Evolutionary conservation across 2,797 vertebrate genomes (phyloP).

Genomic region (Gymnodraco acuticeps): DNA sequence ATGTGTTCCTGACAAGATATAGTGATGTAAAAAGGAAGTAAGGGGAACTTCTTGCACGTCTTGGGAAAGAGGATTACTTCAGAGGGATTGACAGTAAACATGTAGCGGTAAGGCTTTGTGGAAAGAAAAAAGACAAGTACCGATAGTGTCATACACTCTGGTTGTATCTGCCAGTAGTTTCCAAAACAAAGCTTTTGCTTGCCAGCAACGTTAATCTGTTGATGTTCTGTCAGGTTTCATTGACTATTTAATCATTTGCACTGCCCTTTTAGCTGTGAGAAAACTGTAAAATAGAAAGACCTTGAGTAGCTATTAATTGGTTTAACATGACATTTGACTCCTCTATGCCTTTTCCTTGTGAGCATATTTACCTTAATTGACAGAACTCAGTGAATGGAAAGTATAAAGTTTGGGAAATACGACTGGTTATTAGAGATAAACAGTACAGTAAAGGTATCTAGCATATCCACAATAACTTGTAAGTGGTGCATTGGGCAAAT

Average conservation of each 20-base stretch:
- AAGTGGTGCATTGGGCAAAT: neutral
- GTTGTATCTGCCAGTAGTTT: neutral
- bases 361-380: constrained; percentile 6
- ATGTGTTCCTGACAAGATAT: constrained; percentile 25
- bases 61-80: constrained; percentile 24
- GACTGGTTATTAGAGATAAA: constrained; percentile 1
- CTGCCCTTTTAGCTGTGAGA: neutral
- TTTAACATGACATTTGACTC: constrained; percentile 9
- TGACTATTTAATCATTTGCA: neutral
- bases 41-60: constrained; percentile 15
- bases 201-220: neutral
- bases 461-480: neutral
- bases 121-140: neutral
- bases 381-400: constrained; percentile 12
- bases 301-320: constrained; percentile 1
- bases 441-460: neutral
- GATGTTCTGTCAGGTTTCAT: constrained; percentile 2
- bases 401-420: neutral
- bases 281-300: neutral
- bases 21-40: neutral
- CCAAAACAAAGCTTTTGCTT: neutral
- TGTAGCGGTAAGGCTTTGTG: neutral
- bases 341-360: constrained; percentile 7
- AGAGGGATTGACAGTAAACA: constrained; percentile 33
- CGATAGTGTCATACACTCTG: neutral